A percentile compares a stretch with the other conserved stretches of the same genome.
phyloP scores from a whole-genome alignment of 2,797 vertebrate species.

The Lacerta bilineata region DNA sequence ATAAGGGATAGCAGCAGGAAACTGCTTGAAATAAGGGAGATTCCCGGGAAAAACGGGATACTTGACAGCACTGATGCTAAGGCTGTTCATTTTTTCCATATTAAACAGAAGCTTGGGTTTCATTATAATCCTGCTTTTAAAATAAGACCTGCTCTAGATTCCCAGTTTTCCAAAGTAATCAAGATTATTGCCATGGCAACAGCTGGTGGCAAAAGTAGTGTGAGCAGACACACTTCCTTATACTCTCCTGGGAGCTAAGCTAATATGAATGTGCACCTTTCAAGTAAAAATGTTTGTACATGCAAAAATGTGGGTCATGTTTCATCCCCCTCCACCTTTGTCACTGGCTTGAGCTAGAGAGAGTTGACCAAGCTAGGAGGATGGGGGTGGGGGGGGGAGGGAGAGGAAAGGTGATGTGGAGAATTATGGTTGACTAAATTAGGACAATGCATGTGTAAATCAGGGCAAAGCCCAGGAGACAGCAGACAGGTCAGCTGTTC shows the following conservation, averaged over 20 bases:
- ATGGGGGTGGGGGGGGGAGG: not conserved
- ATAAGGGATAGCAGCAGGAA: too few relatives aligned
- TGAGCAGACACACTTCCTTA: not conserved
- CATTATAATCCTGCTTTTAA: conserved; percentile 23
- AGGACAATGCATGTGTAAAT: not conserved
- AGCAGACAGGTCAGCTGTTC: conserved; percentile 21
- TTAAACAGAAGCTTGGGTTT: not conserved
- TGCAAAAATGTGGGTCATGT: not conserved
- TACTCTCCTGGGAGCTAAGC: not conserved
- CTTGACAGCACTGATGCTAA: too few relatives aligned
- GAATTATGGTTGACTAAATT: not conserved
- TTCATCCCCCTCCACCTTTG: not conserved
- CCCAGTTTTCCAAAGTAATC: not conserved
- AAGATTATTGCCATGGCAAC: conserved; percentile 32
- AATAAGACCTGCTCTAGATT: conserved; percentile 32
- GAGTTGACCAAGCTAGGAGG: not conserved
- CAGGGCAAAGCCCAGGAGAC: conserved; percentile 12
- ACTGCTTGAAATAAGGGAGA: too few relatives aligned
- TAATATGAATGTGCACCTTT: conserved; percentile 19
- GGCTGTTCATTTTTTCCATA: not conserved
- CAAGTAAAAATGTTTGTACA: conserved; percentile 40
- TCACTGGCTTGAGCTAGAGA: not conserved
- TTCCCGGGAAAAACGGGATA: too few relatives aligned
- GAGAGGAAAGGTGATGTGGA: conserved; percentile 12
- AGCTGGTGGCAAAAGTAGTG: conserved; percentile 9